Percentiles rank a stretch among this genome's conserved stretches.
phyloP scores from a whole-genome alignment of 2,113 vertebrate species.

The Lycaon pictus region DNA sequence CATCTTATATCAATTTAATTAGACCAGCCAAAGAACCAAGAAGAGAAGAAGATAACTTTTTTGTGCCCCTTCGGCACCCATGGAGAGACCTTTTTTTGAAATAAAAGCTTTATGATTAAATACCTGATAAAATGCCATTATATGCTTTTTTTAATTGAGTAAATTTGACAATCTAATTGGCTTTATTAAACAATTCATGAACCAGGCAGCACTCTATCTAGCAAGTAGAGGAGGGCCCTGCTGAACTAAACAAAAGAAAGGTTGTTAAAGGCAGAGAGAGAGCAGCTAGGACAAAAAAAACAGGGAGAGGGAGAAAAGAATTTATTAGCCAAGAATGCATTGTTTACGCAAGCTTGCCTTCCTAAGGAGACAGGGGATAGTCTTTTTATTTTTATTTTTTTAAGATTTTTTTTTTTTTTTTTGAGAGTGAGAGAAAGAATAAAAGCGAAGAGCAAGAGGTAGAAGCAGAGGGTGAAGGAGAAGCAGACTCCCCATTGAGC shows the following conservation, averaged over 20 bases:
- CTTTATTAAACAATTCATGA: neutral
- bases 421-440: neutral
- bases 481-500: neutral
- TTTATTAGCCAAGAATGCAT: neutral
- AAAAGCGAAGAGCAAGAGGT: neutral
- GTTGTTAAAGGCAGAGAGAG: neutral
- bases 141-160: neutral
- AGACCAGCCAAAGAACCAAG: neutral
- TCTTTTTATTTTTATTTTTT: neutral
- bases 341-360: neutral
- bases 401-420: neutral
- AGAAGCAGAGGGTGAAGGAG: neutral
- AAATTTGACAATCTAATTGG: neutral
- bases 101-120: constrained; percentile 14
- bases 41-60: neutral
- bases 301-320: neutral
- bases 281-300: neutral
- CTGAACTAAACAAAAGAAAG: neutral
- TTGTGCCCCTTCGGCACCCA: neutral
- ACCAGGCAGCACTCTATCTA: neutral
- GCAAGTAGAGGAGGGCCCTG: neutral
- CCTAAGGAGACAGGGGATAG: neutral
- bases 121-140: neutral
- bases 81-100: neutral
- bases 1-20: neutral